Conservation (phyloP, 2,888 invertebrate genomes). For the Parochlus steinenii region DNA sequence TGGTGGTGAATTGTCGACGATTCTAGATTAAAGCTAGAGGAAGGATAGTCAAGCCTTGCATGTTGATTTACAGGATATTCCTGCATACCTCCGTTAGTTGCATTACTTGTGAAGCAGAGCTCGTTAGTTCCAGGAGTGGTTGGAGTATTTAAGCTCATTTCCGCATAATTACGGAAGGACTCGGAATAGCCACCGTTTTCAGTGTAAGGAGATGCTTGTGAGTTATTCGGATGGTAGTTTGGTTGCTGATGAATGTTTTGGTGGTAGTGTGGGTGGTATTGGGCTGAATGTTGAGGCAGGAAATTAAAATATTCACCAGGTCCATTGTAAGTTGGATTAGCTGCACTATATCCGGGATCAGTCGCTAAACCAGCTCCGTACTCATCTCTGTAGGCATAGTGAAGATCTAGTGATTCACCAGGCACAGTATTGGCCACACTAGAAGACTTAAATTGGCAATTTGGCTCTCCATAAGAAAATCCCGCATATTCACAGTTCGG, state of each 20-base stretch:
- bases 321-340: background rate
- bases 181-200: too few species aligned
- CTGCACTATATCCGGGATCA: too few species aligned
- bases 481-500: constrained; percentile 30
- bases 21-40: too few species aligned
- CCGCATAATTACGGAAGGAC: too few species aligned
- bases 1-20: too few species aligned
- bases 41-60: too few species aligned
- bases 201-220: background rate
- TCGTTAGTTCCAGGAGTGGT: too few species aligned
- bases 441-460: constrained; percentile 22
- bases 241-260: background rate
- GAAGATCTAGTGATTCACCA: constrained; percentile 15
- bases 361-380: constrained; percentile 9
- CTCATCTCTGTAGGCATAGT: constrained; percentile 16
- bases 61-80: too few species aligned
- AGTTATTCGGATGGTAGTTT: background rate
- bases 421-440: background rate
- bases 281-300: constrained; percentile 23
- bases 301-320: constrained; percentile 16
- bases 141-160: too few species aligned
- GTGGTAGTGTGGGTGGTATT: constrained; percentile 17
- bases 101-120: too few species aligned
- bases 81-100: too few species aligned
- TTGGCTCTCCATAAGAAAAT: constrained; percentile 17